Evolutionary conservation across 2,888 invertebrate genomes (phyloP).

Genomic region (Nymphalis c-album): DNA sequence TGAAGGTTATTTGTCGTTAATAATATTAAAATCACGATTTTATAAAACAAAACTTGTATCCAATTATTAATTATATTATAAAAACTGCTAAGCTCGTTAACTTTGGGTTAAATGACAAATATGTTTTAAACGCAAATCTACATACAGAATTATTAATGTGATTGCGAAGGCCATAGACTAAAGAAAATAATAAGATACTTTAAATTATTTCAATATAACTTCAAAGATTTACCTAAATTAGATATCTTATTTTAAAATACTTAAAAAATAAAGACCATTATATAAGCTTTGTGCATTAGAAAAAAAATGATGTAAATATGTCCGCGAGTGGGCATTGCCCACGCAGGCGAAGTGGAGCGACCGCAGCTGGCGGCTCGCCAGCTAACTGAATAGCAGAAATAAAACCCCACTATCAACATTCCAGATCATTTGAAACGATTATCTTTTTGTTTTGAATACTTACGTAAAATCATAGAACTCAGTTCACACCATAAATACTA

Average conservation of each 20-base stretch:
- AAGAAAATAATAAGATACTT: neutral
- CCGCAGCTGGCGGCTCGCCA: conserved; percentile 73
- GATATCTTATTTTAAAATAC: too few species aligned
- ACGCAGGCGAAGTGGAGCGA: conserved; percentile 62
- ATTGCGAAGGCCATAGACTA: neutral
- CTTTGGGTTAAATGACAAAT: too few species aligned
- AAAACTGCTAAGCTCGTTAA: too few species aligned
- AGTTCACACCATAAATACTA: neutral
- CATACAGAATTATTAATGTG: neutral
- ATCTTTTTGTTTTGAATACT: conserved; percentile 61
- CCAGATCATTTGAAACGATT: conserved; percentile 76
- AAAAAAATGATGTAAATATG: conserved; percentile 41
- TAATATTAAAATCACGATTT: too few species aligned
- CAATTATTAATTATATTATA: too few species aligned
- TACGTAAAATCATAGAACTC: conserved; percentile 26
- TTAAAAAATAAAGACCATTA: conserved; percentile 9
- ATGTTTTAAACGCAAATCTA: neutral
- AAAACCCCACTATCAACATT: conserved; percentile 78
- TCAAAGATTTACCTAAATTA: neutral
- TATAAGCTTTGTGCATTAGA: conserved; percentile 32
- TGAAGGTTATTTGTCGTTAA: too few species aligned
- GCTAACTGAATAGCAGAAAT: conserved; percentile 74
- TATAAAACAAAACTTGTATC: too few species aligned
- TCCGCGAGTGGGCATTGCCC: conserved; percentile 62
- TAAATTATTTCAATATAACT: neutral